Evolutionary conservation across 1,140 invertebrate species (phyloP).

Genomic region (Calycopis cecrops): DNA sequence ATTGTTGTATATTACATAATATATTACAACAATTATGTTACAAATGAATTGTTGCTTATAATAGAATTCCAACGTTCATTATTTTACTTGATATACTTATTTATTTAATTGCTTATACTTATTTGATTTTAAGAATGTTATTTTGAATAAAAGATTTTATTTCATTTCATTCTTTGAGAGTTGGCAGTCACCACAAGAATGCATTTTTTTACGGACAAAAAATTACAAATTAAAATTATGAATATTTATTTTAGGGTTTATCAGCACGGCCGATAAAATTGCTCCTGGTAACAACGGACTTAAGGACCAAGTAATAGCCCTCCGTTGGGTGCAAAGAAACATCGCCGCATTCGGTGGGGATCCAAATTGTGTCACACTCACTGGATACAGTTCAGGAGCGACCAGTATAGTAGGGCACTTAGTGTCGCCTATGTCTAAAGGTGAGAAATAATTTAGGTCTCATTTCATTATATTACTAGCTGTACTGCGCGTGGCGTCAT

Average conservation of each 20-base stretch:
- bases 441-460: slow-evolving; percentile 30
- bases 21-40: too few relatives aligned
- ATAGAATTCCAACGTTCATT: too few relatives aligned
- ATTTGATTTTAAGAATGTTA: too few relatives aligned
- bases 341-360: slow-evolving; percentile 62
- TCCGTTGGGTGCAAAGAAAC: slow-evolving; percentile 80
- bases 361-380: slow-evolving; percentile 31
- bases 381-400: slow-evolving; percentile 41
- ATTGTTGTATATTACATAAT: too few relatives aligned
- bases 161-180: neutral
- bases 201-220: too few relatives aligned
- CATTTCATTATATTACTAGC: neutral
- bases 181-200: too few relatives aligned
- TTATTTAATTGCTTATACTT: too few relatives aligned
- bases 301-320: slow-evolving; percentile 79
- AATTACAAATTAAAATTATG: too few relatives aligned
- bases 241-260: slow-evolving; percentile 62
- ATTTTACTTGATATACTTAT: too few relatives aligned
- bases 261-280: slow-evolving; percentile 70
- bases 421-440: slow-evolving; percentile 81
- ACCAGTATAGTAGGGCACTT: slow-evolving; percentile 79
- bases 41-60: too few relatives aligned
- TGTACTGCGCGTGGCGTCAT: too few relatives aligned
- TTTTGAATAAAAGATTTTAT: slow-evolving; percentile 30
- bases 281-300: slow-evolving; percentile 79